Evolutionary conservation across 2,797 vertebrate genomes (phyloP).

Genomic region (Apodemus agrarius): DNA sequence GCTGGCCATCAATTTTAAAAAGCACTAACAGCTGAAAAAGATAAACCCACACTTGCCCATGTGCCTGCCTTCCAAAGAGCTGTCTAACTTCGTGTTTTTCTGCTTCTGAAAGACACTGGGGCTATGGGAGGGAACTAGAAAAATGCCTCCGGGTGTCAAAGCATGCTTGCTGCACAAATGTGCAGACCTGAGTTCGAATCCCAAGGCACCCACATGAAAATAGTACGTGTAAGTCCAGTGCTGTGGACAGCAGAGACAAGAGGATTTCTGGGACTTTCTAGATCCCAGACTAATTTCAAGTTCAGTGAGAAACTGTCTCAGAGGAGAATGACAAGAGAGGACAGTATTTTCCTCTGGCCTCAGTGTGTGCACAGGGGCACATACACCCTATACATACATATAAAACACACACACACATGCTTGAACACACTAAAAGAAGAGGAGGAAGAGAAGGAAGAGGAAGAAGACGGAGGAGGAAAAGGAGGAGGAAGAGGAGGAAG

Average conservation of each 20-base stretch:
- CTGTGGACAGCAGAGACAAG: neutral
- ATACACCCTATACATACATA: neutral
- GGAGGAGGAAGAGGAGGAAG: too few species aligned
- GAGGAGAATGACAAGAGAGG: neutral
- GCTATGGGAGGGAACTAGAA: neutral
- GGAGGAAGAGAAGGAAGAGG: neutral
- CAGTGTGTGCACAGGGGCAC: neutral
- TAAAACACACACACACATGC: neutral
- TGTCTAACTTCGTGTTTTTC: conserved; percentile 20
- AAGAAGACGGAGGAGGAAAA: too few species aligned
- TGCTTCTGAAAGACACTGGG: conserved; percentile 24
- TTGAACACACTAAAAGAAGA: neutral
- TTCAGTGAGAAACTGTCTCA: neutral
- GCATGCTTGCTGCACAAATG: neutral
- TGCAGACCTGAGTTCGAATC: neutral
- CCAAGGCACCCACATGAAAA: neutral
- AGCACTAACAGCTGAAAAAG: conserved; percentile 47
- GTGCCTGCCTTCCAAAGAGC: conserved; percentile 44
- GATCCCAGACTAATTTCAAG: neutral
- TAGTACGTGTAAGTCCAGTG: neutral
- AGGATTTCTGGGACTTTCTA: neutral
- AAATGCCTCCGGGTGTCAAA: neutral
- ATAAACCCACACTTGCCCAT: conserved; percentile 26
- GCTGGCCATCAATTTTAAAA: conserved; percentile 55
- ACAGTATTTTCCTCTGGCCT: neutral